Evolutionary conservation across 2,888 invertebrate species (phyloP), one percentile per base, ranked within the genome.

Genomic region (Acanthosepion pharaonis): DNA sequence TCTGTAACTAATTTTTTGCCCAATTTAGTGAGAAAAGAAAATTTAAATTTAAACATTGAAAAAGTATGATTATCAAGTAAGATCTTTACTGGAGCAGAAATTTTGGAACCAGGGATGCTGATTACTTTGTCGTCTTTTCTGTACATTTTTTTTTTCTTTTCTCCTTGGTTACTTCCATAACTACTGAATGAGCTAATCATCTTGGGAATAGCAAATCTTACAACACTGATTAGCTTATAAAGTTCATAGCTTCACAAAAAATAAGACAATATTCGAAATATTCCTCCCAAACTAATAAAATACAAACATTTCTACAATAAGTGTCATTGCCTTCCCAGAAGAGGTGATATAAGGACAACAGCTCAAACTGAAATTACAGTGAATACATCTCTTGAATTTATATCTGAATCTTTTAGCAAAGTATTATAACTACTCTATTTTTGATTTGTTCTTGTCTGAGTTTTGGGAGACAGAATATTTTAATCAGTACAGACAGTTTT

Each of bases 81-180:
- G n/a, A 78, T 78, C 78, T 78, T 78, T 78, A 33, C 78, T 78
- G n/a, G 78, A 78, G n/a, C n/a, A 78, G 78, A 78, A 78, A 78
- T 78, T 78, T 78, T 78, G 33, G n/a, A n/a, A 78, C 78, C n/a
- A 78, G n/a, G 78, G 78, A 78, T 78, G 78, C 11, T 78, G 78
- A 78, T 78, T 78, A n/a, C 78, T n/a, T n/a, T 25, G 15, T 15
- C 0, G 0, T 9, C 15, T 53, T 64, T 64, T 25, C 8, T 64
- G 3, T 42, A 42, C 42, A 42, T 64, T 64, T 25, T 64, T 33
- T 33, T 33, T 64, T 78, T 8, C 28, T 78, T n/a, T 33, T 78
- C n/a, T 33, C n/a, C 9, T n/a, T 78, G 33, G 15, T n/a, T 78
- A 8, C 78, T 78, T 78, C 78, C n/a, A 78, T 78, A 78, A 78